Base-by-base conservation (phyloP, 1,140 invertebrate species). In the Drosophila serrata region DNA sequence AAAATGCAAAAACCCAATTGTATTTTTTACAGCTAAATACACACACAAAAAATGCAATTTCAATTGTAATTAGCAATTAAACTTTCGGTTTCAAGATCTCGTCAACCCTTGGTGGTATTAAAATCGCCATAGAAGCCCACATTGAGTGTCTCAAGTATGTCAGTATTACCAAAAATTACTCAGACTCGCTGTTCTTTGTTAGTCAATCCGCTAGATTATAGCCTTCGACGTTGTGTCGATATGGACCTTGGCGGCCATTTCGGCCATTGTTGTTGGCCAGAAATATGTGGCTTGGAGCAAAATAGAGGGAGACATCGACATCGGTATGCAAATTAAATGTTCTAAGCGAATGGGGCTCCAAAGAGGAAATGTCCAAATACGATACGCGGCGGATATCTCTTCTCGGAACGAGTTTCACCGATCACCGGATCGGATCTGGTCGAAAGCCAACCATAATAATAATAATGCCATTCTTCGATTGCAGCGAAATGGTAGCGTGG, bases 321-420 rank as follows among this genome's bases (percentile, higher is more conserved):
- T 67, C 43, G 63, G 40, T 87, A 87, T 87, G 85, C 80, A 87
- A 87, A 87, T 87, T 62, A 80, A 87, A 80, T 67, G 72, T 80
- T 82, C 72, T 85, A 31, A 77, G 67, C 64, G 49, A 53, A 68
- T 39, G 40, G 53, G 42, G 65, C 65, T 63, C 49, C 48, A 76
- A 88, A 88, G 84, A 80, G 80, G 80, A 87, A 87, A 87, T 87
- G 84, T 82, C 84, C 84, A 87, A 88, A 87, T 86, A 81, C 67
- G 65, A 51, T 56, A 31, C 40, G 33, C 33, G 62, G 79, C 73
- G 53, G 69, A 60, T 37, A 62, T 59, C 65, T 56, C 37, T 48
- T 73, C 63, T 58, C 33, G 49, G 68, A 81, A 81, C 78, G 40
- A 59, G 77, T 79, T 79, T 79, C 77, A 58, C 57, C 39, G 60